Base-by-base conservation (phyloP, 1,140 invertebrate species). In the Leptopilina clavipes region DNA sequence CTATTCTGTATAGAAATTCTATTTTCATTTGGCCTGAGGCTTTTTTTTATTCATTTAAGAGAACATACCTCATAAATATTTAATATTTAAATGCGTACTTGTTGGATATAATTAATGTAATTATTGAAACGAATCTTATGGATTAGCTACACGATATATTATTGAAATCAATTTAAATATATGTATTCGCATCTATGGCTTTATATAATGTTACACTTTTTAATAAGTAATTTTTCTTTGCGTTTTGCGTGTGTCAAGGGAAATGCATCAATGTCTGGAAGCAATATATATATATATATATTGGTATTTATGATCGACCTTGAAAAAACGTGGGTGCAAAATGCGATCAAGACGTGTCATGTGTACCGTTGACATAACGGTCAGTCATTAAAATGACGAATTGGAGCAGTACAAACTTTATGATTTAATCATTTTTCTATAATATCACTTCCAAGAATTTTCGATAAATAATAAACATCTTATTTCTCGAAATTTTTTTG, bases 321-420 rank as follows among this genome's bases (percentile, higher is more conserved):
- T 31, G 59, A 37, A 65, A 31, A 65, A 31, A 65, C 59, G 59
- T 65, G 59, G 22, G 59, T 65, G 59, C 59, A 65, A 65, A 40
- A 65, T 65, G 59, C 22, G 59, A 65, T 31, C 59, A n/a, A 65
- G 12, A 65, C 22, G 59, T 65, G 59, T 65, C 12, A 31, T 65
- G 59, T 65, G 22, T 65, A 65, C 59, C 22, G 59, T 65, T 65
- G 59, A 65, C 56, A 25, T 65, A 65, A 65, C 56, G 56, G 19
- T n/a, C 19, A n/a, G 59, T n/a, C 19, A 65, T 65, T 25, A 65
- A 65, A 65, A 31, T 65, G 19, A 11, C 59, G 25, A 65, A 31
- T 37, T 65, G 12, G 7, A 25, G n/a, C 43, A 43, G 18, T 8
- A 44, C 12, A 40, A 40, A 40, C 75, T 31, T 5, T n/a, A n/a